A percentile compares a stretch with the other conserved stretches of the same genome.
Conservation (phyloP, 2,797 vertebrate species). For the Sparidentex hasta region DNA sequence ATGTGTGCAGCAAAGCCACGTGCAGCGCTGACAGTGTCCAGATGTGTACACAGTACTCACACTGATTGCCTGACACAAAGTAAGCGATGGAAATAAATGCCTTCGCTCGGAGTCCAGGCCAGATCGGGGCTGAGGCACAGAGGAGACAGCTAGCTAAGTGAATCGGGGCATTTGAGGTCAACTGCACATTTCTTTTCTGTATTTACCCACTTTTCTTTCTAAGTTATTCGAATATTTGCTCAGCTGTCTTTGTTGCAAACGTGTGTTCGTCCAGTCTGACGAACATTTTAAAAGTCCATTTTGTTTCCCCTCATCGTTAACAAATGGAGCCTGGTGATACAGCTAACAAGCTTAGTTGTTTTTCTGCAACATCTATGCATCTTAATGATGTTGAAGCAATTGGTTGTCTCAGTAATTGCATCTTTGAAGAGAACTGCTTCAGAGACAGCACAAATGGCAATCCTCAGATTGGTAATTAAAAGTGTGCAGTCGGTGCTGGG, state of each 20-base stretch:
- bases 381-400: conserved; percentile 64
- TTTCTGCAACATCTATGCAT: conserved; percentile 46
- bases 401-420: conserved; percentile 68
- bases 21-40: conserved; percentile 41
- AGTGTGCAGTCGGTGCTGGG: conserved; percentile 52
- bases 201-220: neutral
- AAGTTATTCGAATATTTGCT: neutral
- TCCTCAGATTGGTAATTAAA: conserved; percentile 71
- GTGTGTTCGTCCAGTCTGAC: conserved; percentile 17
- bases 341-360: conserved; percentile 52
- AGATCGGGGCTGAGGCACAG: conserved; percentile 18
- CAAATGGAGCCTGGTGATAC: conserved; percentile 34
- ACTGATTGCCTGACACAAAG: conserved; percentile 36
- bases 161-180: neutral
- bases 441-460: conserved; percentile 48
- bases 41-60: conserved; percentile 30
- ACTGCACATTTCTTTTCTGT: neutral
- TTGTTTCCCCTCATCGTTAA: neutral
- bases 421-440: conserved; percentile 67
- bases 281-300: conserved; percentile 31
- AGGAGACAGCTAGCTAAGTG: conserved; percentile 1
- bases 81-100: conserved; percentile 41
- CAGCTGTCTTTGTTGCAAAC: conserved; percentile 4
- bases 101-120: conserved; percentile 17
- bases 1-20: neutral